Percentiles rank a stretch among this genome's conserved stretches.
phyloP scores from a whole-genome alignment of 2,113 vertebrate species.

The Ahaetulla prasina region DNA sequence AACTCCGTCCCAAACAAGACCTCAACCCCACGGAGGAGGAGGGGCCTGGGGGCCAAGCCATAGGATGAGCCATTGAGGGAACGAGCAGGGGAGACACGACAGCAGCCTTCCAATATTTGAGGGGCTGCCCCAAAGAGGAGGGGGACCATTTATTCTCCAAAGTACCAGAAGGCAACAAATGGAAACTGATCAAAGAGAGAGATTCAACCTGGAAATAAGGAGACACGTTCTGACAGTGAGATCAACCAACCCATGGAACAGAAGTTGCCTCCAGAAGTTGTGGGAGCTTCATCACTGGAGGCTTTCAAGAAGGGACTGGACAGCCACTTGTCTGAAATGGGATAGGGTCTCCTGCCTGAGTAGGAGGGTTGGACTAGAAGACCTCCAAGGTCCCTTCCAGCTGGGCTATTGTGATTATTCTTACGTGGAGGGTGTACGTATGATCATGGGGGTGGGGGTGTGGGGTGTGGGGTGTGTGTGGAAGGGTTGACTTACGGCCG shows the following conservation, averaged over 20 bases:
- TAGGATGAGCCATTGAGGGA: accelerated
- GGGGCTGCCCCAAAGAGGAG: too few relatives aligned
- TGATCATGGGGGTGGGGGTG: not conserved
- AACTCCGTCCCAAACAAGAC: not conserved
- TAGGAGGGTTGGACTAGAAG: not conserved
- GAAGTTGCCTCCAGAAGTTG: not conserved
- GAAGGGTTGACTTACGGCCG: constrained; percentile 76
- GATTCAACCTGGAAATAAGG: too few relatives aligned
- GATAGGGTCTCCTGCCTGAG: too few relatives aligned
- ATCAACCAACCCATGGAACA: too few relatives aligned
- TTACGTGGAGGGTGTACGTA: not conserved
- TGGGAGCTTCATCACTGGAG: too few relatives aligned
- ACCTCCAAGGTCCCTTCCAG: not conserved
- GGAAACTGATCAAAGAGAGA: not conserved
- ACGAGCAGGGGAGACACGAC: accelerated
- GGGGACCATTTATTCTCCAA: not conserved
- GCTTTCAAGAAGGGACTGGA: too few relatives aligned
- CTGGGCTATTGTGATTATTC: not conserved
- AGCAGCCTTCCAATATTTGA: not conserved
- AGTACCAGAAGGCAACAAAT: too few relatives aligned
- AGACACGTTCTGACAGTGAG: too few relatives aligned
- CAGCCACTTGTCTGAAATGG: not conserved
- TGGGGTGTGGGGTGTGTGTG: too few relatives aligned
- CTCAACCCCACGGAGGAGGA: accelerated
- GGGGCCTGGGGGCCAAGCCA: not conserved